Conservation (phyloP, 53 echinoderm and acorn worm genomes). For the Hippasteria phrygiana region DNA sequence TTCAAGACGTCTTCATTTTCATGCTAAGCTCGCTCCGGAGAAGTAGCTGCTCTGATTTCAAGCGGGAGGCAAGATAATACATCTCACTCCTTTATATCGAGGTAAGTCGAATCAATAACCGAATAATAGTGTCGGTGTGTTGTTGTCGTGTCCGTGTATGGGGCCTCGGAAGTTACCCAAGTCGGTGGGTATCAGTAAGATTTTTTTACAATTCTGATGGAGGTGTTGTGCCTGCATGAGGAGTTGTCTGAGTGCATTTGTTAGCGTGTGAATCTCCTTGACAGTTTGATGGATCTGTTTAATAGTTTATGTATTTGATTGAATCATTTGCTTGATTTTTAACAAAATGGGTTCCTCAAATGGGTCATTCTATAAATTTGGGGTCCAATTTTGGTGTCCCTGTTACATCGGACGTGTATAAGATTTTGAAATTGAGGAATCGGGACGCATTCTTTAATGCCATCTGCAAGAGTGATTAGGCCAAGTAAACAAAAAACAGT, state of each 20-base stretch:
- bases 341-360: too few species aligned
- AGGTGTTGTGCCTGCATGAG: neutral
- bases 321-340: neutral
- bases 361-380: neutral
- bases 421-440: too few species aligned
- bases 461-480: too few species aligned
- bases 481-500: too few species aligned
- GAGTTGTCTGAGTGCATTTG: neutral
- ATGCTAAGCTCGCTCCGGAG: neutral
- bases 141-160: neutral
- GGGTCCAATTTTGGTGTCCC: neutral
- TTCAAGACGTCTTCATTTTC: neutral
- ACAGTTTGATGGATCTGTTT: neutral
- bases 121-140: neutral
- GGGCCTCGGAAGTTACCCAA: neutral
- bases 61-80: neutral
- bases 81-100: neutral
- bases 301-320: neutral
- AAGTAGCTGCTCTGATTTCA: conserved; percentile 1
- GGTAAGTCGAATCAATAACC: neutral
- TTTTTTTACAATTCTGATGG: too few species aligned
- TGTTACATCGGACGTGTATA: too few species aligned
- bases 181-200: too few species aligned
- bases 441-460: too few species aligned
- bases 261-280: too few species aligned